A percentile compares a stretch with the other conserved stretches of the same genome.
Evolutionary conservation across 2,797 vertebrate species (phyloP).

Genomic region (Xiphorhynchus erythropygius): DNA sequence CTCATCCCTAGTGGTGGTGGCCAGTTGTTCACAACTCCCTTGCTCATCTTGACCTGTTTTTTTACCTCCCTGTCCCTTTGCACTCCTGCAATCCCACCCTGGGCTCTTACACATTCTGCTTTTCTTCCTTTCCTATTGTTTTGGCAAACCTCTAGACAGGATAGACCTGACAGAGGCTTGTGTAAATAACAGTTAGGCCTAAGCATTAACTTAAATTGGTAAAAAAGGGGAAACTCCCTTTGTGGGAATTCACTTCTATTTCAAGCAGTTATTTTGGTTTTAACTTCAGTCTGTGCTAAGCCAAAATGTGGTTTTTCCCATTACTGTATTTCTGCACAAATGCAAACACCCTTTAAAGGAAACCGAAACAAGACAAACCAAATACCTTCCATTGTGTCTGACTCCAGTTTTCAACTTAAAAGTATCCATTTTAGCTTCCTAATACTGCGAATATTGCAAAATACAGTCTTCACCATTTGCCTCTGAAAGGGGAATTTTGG

Average conservation of each 20-base stretch:
- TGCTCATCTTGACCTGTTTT: background rate
- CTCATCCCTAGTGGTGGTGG: background rate
- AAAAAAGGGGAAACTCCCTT: background rate
- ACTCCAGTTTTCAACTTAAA: background rate
- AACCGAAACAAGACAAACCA: background rate
- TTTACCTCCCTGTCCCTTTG: background rate
- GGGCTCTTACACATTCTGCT: background rate
- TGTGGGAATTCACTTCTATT: background rate
- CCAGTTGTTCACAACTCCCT: background rate
- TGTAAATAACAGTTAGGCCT: background rate
- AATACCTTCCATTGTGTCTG: background rate
- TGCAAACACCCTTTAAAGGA: background rate
- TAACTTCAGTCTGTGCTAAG: background rate
- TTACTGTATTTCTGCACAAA: background rate
- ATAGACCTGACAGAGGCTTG: background rate
- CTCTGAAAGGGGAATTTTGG: background rate
- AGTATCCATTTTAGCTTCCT: background rate
- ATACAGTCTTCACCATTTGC: background rate
- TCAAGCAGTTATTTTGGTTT: background rate
- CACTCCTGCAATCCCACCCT: background rate
- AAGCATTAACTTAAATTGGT: background rate
- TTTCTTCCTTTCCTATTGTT: background rate
- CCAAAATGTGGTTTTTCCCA: background rate
- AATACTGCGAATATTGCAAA: background rate
- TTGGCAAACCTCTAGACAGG: background rate